Evolutionary conservation across 2,797 vertebrate genomes (phyloP), one percentile per base, ranked within the genome.

Genomic region (Tachyglossus aculeatus): DNA sequence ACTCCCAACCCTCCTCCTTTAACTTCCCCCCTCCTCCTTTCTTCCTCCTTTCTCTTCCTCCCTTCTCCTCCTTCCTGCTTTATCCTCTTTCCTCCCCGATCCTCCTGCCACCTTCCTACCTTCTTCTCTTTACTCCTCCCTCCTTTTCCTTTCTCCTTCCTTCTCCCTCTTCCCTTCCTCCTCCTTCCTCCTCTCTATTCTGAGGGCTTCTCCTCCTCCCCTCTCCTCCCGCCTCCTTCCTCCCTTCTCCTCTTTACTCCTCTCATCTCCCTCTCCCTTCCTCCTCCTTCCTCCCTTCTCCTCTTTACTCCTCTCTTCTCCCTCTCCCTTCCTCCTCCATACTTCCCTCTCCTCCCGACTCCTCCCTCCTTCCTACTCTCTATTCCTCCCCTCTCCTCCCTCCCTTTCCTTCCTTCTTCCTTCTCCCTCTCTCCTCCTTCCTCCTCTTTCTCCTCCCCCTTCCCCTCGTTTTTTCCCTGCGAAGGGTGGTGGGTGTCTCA

Each of bases 401-500:
- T 21, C 11, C 14, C 19, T 50, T 4, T 32, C 13, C n/a, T 13
- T 11, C 21, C 5, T 21, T 6, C 10, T 15, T 11, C 7, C 8
- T 16, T 7, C 18, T 18, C 6, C 18, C 16, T 48, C 10, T 14
- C 8, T 54, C 19, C 11, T 24, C 10, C 55, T n/a, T n/a, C n/a
- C n/a, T n/a, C n/a, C n/a, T n/a, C n/a, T n/a, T n/a, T n/a, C n/a
- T n/a, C n/a, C n/a, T 66, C 47, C 27, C 59, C 55, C 47, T 45
- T 12, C 16, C 5, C 61, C 21, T 56, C 13, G 62, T 24, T 34
- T 71, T 74, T 27, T 78, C 59, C 62, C 40, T 48, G 11, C 45
- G 55, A 55, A 32, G 24, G 44, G 47, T 41, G 32, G 32, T 56
- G n/a, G n/a, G n/a, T n/a, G n/a, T 33, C 31, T 69, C 36, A 69